Conservation (phyloP, 2,113 vertebrate species). For the Cinclus mexicanus region DNA sequence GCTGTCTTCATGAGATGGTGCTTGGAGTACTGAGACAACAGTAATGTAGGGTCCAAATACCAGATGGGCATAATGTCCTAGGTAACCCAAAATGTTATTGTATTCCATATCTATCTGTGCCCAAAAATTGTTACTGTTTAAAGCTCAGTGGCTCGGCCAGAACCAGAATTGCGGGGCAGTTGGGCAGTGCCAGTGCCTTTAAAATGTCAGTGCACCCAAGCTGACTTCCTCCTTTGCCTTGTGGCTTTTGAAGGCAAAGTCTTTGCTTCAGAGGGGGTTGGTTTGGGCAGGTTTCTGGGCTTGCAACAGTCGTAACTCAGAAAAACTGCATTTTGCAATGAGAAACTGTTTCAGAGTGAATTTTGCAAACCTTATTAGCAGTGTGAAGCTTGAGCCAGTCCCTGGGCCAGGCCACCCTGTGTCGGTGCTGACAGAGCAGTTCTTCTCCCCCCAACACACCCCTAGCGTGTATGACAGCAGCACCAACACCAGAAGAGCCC, state of each 20-base stretch:
- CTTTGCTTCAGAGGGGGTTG: background rate
- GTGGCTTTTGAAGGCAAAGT: background rate
- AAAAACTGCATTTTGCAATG: background rate
- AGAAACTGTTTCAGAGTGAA: background rate
- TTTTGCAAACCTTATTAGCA: background rate
- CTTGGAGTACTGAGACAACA: background rate
- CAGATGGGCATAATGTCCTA: background rate
- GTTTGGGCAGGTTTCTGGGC: background rate
- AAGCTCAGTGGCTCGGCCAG: background rate
- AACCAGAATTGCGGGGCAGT: background rate
- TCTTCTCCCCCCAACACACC: background rate
- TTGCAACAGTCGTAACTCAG: background rate
- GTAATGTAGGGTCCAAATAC: background rate
- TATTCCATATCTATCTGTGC: background rate
- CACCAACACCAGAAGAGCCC: background rate
- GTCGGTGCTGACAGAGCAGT: background rate
- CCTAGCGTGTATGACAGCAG: background rate
- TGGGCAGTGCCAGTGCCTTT: background rate
- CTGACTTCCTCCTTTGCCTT: background rate
- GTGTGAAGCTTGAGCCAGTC: background rate
- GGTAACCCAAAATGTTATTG: background rate
- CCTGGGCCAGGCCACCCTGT: background rate
- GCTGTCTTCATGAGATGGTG: background rate
- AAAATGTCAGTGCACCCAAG: background rate
- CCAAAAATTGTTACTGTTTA: background rate